Conservation (phyloP, 2,888 invertebrate species). For the Hirtodrosophila confusa region DNA sequence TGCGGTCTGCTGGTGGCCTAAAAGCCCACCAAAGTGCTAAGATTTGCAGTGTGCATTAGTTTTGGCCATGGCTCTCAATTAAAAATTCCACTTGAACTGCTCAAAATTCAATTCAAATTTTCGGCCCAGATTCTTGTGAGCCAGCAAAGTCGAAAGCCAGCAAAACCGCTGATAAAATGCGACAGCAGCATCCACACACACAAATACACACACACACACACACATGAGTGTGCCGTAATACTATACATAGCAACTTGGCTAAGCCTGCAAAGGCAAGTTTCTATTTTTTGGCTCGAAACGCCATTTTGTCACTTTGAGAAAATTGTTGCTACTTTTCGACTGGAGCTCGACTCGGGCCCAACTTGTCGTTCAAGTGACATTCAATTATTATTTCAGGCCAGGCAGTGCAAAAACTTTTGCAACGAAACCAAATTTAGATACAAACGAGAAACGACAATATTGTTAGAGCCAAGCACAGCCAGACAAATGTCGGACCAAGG, state of each 20-base stretch:
- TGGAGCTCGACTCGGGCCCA: slow-evolving; percentile 23
- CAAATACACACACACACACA: slow-evolving; percentile 12
- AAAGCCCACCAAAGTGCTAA: slow-evolving; percentile 39
- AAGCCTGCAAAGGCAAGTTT: slow-evolving; percentile 69
- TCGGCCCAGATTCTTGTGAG: slow-evolving; percentile 52
- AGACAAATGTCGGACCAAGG: slow-evolving; percentile 45
- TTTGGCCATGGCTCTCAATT: slow-evolving; percentile 60
- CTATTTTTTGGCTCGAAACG: slow-evolving; percentile 65
- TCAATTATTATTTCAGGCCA: slow-evolving; percentile 78
- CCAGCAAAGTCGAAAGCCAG: slow-evolving; percentile 59
- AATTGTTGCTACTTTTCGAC: slow-evolving; percentile 70
- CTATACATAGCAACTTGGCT: slow-evolving; percentile 48
- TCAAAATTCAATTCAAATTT: slow-evolving; percentile 76
- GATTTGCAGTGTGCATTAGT: slow-evolving; percentile 58
- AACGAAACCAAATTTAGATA: slow-evolving; percentile 45
- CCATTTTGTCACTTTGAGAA: slow-evolving; percentile 77
- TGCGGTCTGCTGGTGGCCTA: slow-evolving; percentile 46
- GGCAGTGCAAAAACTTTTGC: slow-evolving; percentile 65
- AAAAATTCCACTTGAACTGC: slow-evolving; percentile 72
- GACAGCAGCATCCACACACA: slow-evolving; percentile 24
- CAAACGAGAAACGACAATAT: slow-evolving; percentile 71
- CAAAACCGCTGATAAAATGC: slow-evolving; percentile 71
- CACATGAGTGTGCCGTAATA: slow-evolving; percentile 24
- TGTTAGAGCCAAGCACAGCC: slow-evolving; percentile 71
- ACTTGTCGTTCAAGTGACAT: slow-evolving; percentile 80